phyloP scores from a whole-genome alignment of 2,113 vertebrate genomes.

The Cottus gobio region DNA sequence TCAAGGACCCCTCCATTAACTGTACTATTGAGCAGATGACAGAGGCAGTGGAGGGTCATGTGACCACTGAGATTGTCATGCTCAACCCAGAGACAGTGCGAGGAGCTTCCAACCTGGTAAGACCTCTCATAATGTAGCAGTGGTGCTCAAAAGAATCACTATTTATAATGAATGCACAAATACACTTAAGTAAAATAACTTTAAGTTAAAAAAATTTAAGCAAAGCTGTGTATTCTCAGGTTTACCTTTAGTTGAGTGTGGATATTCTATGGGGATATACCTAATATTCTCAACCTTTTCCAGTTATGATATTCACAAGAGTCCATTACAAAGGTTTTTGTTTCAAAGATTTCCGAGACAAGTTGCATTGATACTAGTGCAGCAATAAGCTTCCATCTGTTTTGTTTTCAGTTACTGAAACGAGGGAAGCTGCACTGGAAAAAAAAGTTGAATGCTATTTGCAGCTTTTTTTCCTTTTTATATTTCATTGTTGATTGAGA shows the following conservation, averaged over 20 bases:
- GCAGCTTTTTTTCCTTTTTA: too few species aligned
- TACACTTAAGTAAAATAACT: not conserved
- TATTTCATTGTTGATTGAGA: too few species aligned
- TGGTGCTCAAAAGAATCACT: not conserved
- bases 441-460: too few species aligned
- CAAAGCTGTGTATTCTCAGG: not conserved
- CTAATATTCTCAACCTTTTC: not conserved
- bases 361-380: too few species aligned
- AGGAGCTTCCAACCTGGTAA: slow-evolving; percentile 92
- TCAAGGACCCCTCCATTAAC: slow-evolving; percentile 90
- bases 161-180: not conserved
- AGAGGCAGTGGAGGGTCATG: slow-evolving; percentile 90
- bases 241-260: not conserved
- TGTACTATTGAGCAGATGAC: slow-evolving; percentile 93
- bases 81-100: slow-evolving; percentile 91
- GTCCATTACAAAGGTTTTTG: too few species aligned
- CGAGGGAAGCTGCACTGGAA: too few species aligned
- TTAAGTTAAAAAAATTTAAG: not conserved
- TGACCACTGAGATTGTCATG: slow-evolving; percentile 96
- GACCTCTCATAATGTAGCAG: not conserved
- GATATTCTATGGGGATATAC: not conserved
- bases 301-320: too few species aligned
- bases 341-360: too few species aligned
- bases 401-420: too few species aligned
- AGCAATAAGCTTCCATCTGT: too few species aligned